phyloP scores from a whole-genome alignment of 2,797 vertebrate genomes.

The Mus spretus region DNA sequence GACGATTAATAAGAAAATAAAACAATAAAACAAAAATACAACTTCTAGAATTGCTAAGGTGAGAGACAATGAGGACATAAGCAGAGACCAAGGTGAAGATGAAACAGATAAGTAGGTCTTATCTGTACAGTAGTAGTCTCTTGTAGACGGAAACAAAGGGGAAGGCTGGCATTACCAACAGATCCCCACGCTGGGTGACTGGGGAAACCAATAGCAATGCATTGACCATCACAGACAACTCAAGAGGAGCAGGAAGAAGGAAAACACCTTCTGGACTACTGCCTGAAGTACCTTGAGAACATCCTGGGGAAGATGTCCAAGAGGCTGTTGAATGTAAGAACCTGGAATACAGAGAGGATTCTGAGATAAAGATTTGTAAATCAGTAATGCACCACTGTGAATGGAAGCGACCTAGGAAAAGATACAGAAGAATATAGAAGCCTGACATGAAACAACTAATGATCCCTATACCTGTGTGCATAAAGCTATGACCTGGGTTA shows the following conservation, averaged over 20 bases:
- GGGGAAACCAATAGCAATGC: neutral
- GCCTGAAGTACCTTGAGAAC: conserved; percentile 64
- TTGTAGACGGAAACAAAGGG: neutral
- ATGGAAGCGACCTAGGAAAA: conserved; percentile 58
- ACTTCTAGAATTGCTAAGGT: conserved; percentile 15
- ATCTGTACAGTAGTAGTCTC: neutral
- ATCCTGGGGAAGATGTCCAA: conserved; percentile 63
- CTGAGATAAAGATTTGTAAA: conserved; percentile 60
- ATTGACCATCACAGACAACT: neutral
- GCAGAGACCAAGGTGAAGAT: neutral
- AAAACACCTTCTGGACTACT: neutral
- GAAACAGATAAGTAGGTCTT: neutral
- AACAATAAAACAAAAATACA: conserved; percentile 37
- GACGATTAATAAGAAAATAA: conserved; percentile 55
- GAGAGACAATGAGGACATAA: neutral
- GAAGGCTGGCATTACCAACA: neutral
- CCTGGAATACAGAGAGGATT: conserved; percentile 65
- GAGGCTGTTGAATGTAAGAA: conserved; percentile 22
- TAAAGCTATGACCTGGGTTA: neutral
- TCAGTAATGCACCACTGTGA: conserved; percentile 20
- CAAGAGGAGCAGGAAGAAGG: neutral
- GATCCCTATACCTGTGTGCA: conserved; percentile 36
- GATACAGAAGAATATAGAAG: conserved; percentile 40
- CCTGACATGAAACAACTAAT: conserved; percentile 17
- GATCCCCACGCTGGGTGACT: neutral